A percentile compares a stretch with the other conserved stretches of the same genome.
Evolutionary conservation across 1,140 invertebrate species (phyloP).

Genomic region (Calycopis cecrops): DNA sequence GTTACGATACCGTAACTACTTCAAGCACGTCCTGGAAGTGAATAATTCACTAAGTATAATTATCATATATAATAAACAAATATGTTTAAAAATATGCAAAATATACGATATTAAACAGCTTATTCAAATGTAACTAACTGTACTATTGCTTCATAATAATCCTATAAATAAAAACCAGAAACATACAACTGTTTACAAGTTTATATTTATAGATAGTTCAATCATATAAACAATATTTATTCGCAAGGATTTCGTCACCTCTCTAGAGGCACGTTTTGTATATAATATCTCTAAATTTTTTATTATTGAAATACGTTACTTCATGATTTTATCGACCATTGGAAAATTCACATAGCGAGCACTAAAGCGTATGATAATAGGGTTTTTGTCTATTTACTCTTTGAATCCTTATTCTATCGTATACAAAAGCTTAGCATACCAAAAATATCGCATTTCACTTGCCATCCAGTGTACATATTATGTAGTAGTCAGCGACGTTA

Average conservation of each 20-base stretch:
- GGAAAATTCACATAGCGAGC: background rate
- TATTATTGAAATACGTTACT: background rate
- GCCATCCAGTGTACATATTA: background rate
- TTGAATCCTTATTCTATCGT: constrained; percentile 7
- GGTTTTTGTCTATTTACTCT: background rate
- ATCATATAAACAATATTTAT: background rate
- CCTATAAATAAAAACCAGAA: background rate
- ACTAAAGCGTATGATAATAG: constrained; percentile 6
- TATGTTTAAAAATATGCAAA: constrained; percentile 9
- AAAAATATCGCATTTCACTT: background rate
- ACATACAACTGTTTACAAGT: background rate
- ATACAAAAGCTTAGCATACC: constrained; percentile 7
- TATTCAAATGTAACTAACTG: background rate
- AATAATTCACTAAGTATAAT: background rate
- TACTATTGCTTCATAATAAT: constrained; percentile 1
- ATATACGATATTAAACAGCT: constrained; percentile 2
- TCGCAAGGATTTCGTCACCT: background rate
- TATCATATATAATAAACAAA: background rate
- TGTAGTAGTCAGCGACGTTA: no score
- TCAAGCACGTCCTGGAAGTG: background rate
- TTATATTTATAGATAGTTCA: background rate
- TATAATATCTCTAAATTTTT: background rate
- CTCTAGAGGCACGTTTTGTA: background rate
- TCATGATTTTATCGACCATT: no score
- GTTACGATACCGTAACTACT: background rate